These are phyloP conservation scores for Timema podura DNA, from an alignment of 2,888 invertebrate genomes.

Conservation along the genomic window DNA sequence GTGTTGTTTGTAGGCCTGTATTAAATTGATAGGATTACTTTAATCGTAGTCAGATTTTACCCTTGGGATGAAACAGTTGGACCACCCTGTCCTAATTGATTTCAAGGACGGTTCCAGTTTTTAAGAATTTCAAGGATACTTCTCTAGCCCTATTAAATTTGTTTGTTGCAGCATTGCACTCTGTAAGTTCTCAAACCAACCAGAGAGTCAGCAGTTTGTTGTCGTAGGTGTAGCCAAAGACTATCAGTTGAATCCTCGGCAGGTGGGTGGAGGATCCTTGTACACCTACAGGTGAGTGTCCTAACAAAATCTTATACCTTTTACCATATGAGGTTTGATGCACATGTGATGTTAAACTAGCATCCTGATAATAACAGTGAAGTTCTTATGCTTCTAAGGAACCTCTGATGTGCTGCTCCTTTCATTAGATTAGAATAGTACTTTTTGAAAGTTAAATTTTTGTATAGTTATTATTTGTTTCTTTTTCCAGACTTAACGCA, in stretches of 20 bases:
- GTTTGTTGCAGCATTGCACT: conserved; percentile 60
- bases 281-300: conserved; percentile 71
- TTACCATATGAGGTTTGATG: not conserved
- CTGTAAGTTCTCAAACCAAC: conserved; percentile 68
- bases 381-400: conserved; percentile 12
- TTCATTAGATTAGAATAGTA: not conserved
- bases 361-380: not conserved
- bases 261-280: conserved; percentile 76
- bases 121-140: no score
- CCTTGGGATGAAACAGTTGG: no score
- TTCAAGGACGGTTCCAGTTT: no score
- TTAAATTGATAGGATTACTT: no score
- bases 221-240: conserved; percentile 92
- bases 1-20: no score
- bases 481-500: conserved; percentile 53
- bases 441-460: not conserved
- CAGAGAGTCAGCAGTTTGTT: conserved; percentile 58
- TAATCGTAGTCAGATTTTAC: no score
- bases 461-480: not conserved
- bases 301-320: not conserved
- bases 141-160: no score
- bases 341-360: not conserved
- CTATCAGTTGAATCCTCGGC: conserved; percentile 80
- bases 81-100: no score
- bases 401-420: not conserved